Percentiles rank a stretch among this genome's conserved stretches.
Conservation (phyloP, 1,140 invertebrate genomes). For the Cotesia glomerata region DNA sequence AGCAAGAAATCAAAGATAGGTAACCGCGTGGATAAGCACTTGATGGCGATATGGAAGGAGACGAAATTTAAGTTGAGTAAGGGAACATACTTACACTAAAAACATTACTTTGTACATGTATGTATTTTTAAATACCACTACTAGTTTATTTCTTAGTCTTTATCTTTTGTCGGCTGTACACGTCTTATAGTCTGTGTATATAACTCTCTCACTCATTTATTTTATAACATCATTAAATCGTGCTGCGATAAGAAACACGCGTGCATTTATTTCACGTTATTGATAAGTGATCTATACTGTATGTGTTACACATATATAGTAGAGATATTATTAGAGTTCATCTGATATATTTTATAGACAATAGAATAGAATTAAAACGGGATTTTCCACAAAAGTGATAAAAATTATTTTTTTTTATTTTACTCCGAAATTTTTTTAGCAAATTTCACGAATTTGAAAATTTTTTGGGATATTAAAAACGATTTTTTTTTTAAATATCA, state of each 20-base stretch:
- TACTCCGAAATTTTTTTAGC: too few species aligned
- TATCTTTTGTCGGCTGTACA: neutral
- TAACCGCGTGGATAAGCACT: conserved; percentile 27
- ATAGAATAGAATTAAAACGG: too few species aligned
- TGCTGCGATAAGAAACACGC: conserved; percentile 9
- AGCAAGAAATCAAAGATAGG: conserved; percentile 31
- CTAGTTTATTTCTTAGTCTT: neutral
- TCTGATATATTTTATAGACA: too few species aligned
- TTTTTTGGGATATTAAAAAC: too few species aligned
- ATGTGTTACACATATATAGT: neutral
- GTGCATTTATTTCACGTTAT: conserved; percentile 8
- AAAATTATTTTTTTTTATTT: too few species aligned
- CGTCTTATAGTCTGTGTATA: too few species aligned
- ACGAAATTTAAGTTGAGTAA: neutral
- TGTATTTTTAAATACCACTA: conserved; percentile 14
- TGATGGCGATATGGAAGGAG: conserved; percentile 18
- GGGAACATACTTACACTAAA: neutral
- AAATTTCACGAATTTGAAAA: too few species aligned
- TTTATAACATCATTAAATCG: conserved; percentile 8
- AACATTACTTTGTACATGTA: neutral
- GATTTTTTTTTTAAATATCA: too few species aligned
- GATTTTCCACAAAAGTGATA: too few species aligned
- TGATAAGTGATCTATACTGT: neutral
- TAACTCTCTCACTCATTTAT: neutral
- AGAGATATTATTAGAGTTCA: too few species aligned